Base-by-base conservation (phyloP, 2,113 vertebrate species). In the Circaetus gallicus region DNA sequence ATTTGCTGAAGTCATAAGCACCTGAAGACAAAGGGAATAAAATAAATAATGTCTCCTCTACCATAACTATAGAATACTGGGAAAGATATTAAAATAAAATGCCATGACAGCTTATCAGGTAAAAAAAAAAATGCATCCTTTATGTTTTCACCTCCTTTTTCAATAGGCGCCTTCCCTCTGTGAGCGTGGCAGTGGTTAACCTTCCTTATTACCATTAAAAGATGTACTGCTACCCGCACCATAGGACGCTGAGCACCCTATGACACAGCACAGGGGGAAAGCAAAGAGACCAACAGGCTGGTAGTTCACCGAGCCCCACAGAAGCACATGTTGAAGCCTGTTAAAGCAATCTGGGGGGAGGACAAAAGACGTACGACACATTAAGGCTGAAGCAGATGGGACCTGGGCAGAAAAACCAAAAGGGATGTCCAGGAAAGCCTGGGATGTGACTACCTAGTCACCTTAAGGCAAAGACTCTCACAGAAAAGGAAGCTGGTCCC, bases 21-120 rank as follows among this genome's bases (percentile, higher is more conserved):
- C 47, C 79, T 74, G 26, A 94, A 90, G 74, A 56, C 34, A 84
- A 93, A 62, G 21, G 42, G 36, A 87, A 43, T 76, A 89, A 91
- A 95, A 71, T 58, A 90, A 95, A 90, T 56, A 96, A 89, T 19
- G 24, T 70, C 40, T 71, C 42, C 45, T 96, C 91, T 86, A 59
- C 63, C 38, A 8, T 55, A 93, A 71, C 72, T 59, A 16, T 28
- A 89, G 52, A 86, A 94, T 86, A 69, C 19, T 70, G 22, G 7
- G 43, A 73, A 13, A 90, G 58, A 80, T 70, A 82, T n/a, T 87
- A 92, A 92, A 95, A 95, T 63, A 86, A 95, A 95, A 94, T 89
- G 16, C 19, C 45, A 62, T 86, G 62, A 89, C 62, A 81, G n/a
- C 85, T 84, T 86, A 91, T 82, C 31, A 19, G 16, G 69, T 34